A percentile compares a stretch with the other conserved stretches of the same genome.
Evolutionary conservation across 1,140 invertebrate genomes (phyloP).

Genomic region (Tenebrio molitor): DNA sequence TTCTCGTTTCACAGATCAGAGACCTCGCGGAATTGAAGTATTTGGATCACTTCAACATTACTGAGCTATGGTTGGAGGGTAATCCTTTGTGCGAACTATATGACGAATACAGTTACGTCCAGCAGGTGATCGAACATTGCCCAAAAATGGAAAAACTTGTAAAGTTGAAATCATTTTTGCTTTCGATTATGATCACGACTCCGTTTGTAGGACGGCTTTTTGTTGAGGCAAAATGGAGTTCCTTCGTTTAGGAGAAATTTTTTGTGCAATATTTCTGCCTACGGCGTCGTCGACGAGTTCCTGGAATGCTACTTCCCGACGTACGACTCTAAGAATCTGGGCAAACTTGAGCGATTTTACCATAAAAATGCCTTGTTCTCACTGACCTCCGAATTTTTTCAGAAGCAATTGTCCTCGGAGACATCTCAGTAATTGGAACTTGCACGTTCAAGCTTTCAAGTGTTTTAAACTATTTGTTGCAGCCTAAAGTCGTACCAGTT

Average conservation of each 20-base stretch:
- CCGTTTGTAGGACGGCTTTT: conserved; percentile 78
- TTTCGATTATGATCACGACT: neutral
- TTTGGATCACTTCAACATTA: conserved; percentile 77
- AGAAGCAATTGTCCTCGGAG: conserved; percentile 61
- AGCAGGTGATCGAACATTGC: conserved; percentile 67
- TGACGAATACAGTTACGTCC: conserved; percentile 79
- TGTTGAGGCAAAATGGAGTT: conserved; percentile 73
- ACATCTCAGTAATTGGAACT: conserved; percentile 52
- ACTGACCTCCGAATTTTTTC: conserved; percentile 70
- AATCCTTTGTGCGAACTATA: conserved; percentile 86
- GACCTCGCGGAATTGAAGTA: conserved; percentile 76
- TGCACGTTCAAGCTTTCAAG: too few relatives aligned
- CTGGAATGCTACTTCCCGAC: conserved; percentile 86
- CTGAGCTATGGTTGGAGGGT: conserved; percentile 81
- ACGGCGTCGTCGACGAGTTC: conserved; percentile 80
- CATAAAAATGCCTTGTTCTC: conserved; percentile 86
- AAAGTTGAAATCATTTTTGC: conserved; percentile 18
- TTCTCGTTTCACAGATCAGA: conserved; percentile 73
- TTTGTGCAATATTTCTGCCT: conserved; percentile 73
- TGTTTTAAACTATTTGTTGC: conserved; percentile 41
- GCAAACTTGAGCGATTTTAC: conserved; percentile 83
- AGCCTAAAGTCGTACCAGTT: conserved; percentile 58
- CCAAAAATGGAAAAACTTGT: conserved; percentile 60
- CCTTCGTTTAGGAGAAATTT: conserved; percentile 77
- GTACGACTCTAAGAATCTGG: conserved; percentile 84